Percentiles rank a stretch among this genome's conserved stretches.
phyloP scores from a whole-genome alignment of 2,888 invertebrate genomes.

The Pseudeuparius sepicola region DNA sequence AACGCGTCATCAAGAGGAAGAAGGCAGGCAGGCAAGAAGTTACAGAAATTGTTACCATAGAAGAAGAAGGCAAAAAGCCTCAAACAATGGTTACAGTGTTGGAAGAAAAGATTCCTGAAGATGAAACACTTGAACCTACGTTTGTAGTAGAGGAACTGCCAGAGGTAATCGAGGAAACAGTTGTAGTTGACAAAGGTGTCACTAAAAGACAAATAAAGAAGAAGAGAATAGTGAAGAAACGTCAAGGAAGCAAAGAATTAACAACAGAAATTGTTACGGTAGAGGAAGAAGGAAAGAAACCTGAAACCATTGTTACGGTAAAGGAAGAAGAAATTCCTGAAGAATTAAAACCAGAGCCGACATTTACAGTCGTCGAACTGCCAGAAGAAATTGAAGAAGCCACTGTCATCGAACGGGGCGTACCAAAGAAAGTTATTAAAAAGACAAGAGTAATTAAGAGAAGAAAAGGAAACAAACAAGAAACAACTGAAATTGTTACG shows the following conservation, averaged over 20 bases:
- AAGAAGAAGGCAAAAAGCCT: constrained; percentile 36
- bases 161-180: constrained; percentile 35
- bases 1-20: constrained; percentile 24
- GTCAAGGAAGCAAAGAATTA: constrained; percentile 32
- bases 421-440: constrained; percentile 25
- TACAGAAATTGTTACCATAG: constrained; percentile 33
- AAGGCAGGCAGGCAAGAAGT: constrained; percentile 36
- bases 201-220: constrained; percentile 29
- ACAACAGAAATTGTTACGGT: constrained; percentile 27
- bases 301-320: constrained; percentile 18
- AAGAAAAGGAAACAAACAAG: constrained; percentile 35
- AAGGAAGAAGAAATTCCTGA: constrained; percentile 18
- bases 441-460: constrained; percentile 38
- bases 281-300: constrained; percentile 19
- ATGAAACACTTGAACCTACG: too few relatives aligned
- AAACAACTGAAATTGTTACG: constrained; percentile 37
- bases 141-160: constrained; percentile 34
- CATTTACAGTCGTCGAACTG: constrained; percentile 23
- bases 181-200: constrained; percentile 28
- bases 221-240: constrained; percentile 37
- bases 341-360: constrained; percentile 11
- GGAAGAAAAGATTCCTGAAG: constrained; percentile 25
- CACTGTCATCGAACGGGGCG: constrained; percentile 13
- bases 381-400: constrained; percentile 17
- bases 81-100: constrained; percentile 32